A percentile compares a stretch with the other conserved stretches of the same genome.
Evolutionary conservation across 2,888 invertebrate species (phyloP).

Genomic region (Polyommatus iphigenia): DNA sequence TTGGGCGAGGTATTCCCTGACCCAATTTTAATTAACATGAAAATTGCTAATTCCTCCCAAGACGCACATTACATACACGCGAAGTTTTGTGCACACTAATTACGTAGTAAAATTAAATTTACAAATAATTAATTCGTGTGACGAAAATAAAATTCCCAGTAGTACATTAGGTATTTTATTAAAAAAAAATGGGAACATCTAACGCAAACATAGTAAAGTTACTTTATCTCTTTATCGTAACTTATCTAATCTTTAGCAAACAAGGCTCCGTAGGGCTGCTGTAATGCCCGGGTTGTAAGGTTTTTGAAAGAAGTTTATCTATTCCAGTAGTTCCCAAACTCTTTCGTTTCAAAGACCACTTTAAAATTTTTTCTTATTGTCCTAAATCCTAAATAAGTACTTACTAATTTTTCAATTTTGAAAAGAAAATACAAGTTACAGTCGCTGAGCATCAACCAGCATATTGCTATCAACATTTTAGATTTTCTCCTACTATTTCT

Average conservation of each 20-base stretch:
- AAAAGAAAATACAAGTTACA: no score
- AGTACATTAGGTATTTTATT: background rate
- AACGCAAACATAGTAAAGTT: background rate
- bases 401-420: no score
- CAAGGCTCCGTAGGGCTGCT: background rate
- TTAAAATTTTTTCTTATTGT: background rate
- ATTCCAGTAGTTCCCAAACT: background rate
- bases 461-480: no score
- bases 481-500: no score
- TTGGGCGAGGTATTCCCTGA: constrained; percentile 1
- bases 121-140: background rate
- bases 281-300: background rate
- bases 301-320: background rate
- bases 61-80: background rate
- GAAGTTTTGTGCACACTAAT: background rate
- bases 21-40: constrained; percentile 4
- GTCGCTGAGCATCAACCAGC: no score
- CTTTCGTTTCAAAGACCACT: background rate
- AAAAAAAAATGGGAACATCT: background rate
- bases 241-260: background rate
- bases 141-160: background rate
- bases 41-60: constrained; percentile 6
- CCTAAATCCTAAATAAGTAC: no score
- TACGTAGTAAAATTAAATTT: constrained; percentile 1
- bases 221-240: background rate